Conservation (phyloP, 2,797 vertebrate genomes). For the Anableps anableps region DNA sequence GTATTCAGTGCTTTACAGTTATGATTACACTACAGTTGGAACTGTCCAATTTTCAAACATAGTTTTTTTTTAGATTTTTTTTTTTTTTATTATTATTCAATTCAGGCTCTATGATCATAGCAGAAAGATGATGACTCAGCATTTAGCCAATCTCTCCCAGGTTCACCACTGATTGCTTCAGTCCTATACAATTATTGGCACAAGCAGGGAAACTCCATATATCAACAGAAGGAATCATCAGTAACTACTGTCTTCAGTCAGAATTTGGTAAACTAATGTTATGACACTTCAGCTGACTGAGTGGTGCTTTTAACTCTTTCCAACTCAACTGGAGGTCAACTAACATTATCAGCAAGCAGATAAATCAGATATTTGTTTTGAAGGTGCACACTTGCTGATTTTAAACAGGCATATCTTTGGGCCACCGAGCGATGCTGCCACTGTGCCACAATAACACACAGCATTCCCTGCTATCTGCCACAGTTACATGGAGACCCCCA, state of each 20-base stretch:
- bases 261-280: not conserved
- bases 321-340: not conserved
- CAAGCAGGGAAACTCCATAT: not conserved
- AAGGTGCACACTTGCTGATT: not conserved
- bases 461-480: too few relatives aligned
- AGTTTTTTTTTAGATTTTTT: not conserved
- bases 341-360: not conserved
- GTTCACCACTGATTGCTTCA: too few relatives aligned
- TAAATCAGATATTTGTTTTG: not conserved
- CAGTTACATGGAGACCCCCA: not conserved
- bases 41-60: not conserved
- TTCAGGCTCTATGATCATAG: not conserved
- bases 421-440: not conserved
- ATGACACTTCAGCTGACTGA: not conserved
- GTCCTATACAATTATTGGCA: not conserved
- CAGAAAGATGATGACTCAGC: not conserved
- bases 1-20: not conserved
- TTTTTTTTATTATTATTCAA: too few relatives aligned
- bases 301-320: not conserved
- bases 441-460: not conserved
- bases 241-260: not conserved
- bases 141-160: too few relatives aligned
- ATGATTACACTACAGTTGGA: not conserved
- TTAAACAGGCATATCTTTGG: not conserved
- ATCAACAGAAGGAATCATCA: too few relatives aligned